Evolutionary conservation across 2,113 vertebrate genomes (phyloP).

Genomic region (Megalops atlanticus): DNA sequence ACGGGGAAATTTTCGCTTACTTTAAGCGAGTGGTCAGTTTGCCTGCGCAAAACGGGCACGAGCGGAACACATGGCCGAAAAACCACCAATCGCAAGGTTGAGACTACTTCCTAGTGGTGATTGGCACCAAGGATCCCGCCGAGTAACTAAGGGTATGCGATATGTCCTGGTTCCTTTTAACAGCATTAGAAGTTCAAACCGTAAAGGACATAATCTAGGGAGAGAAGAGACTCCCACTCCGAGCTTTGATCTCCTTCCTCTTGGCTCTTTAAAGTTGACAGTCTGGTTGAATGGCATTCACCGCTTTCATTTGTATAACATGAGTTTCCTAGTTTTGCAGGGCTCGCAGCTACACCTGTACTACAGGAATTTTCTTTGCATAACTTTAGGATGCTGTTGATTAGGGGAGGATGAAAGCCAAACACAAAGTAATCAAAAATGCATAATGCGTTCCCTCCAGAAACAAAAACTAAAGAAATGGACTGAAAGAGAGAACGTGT

Average conservation of each 20-base stretch:
- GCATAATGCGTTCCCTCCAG: slow-evolving; percentile 76
- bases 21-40: not conserved
- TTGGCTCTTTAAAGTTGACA: slow-evolving; percentile 75
- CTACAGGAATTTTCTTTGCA: slow-evolving; percentile 74
- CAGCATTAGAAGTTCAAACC: slow-evolving; percentile 68
- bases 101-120: slow-evolving; percentile 36
- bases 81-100: slow-evolving; percentile 29
- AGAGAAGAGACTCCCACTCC: slow-evolving; percentile 70
- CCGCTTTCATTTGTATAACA: slow-evolving; percentile 78
- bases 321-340: slow-evolving; percentile 68
- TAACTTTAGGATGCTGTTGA: slow-evolving; percentile 75
- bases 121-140: slow-evolving; percentile 30
- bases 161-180: slow-evolving; percentile 68
- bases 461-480: slow-evolving; percentile 60
- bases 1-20: not conserved
- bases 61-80: not conserved
- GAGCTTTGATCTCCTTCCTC: slow-evolving; percentile 77
- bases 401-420: slow-evolving; percentile 74
- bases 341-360: slow-evolving; percentile 80
- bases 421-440: slow-evolving; percentile 80
- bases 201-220: slow-evolving; percentile 68
- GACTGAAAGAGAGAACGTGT: too few relatives aligned
- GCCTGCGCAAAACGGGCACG: not conserved
- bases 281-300: slow-evolving; percentile 74
- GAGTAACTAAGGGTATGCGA: slow-evolving; percentile 58